Percentiles rank a stretch among this genome's conserved stretches.
phyloP scores from a whole-genome alignment of 2,797 vertebrate genomes.

The Protosalanx chinensis region DNA sequence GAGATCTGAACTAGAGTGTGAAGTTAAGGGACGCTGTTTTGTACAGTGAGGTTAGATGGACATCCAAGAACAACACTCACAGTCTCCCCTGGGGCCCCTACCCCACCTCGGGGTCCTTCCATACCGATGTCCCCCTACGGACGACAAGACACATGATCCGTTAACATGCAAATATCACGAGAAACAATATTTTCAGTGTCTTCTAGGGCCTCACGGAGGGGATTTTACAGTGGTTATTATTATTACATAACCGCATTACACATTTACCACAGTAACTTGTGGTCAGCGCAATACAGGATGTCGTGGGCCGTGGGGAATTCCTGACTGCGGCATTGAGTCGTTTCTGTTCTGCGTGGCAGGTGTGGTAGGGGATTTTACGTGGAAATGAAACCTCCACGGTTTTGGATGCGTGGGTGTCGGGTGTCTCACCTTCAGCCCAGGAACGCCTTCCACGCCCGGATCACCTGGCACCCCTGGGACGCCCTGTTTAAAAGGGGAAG shows the following conservation, averaged over 20 bases:
- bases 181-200: too few species aligned
- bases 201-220: too few species aligned
- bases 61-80: conserved; percentile 53
- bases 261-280: not conserved
- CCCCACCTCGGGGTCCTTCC: conserved; percentile 70
- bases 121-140: conserved; percentile 69
- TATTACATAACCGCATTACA: too few species aligned
- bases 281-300: not conserved
- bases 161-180: too few species aligned
- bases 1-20: not conserved
- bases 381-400: not conserved
- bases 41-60: not conserved
- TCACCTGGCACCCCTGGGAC: conserved; percentile 69
- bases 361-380: not conserved
- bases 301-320: too few species aligned
- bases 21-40: not conserved
- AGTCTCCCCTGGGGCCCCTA: conserved; percentile 62
- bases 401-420: not conserved
- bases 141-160: conserved; percentile 7
- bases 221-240: not conserved
- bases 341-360: too few species aligned
- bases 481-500: conserved; percentile 50
- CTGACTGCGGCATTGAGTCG: not conserved
- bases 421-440: conserved; percentile 64
- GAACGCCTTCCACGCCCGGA: conserved; percentile 51